These are phyloP conservation scores for Anas georgica DNA, from an alignment of 2,797 vertebrate genomes.

Conservation along the genomic window DNA sequence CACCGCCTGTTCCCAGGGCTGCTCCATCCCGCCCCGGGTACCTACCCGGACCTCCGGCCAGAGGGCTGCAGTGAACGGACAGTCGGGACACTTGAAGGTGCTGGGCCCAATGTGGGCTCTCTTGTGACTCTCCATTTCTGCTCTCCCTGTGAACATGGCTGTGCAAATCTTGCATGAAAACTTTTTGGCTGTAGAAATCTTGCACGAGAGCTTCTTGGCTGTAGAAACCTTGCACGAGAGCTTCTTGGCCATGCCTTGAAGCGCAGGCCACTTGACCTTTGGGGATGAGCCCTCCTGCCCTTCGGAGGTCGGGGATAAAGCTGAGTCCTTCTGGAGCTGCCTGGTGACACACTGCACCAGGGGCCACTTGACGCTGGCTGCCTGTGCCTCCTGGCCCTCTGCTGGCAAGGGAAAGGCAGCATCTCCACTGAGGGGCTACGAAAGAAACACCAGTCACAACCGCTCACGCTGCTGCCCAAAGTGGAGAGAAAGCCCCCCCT, in stretches of 20 bases:
- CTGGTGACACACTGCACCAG: conserved; percentile 73
- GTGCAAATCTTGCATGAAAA: conserved; percentile 97
- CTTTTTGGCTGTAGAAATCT: conserved; percentile 87
- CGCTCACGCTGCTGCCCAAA: rapidly evolving
- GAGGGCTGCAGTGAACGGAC: conserved; percentile 88
- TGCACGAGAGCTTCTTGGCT: conserved; percentile 91
- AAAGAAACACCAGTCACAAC: conserved; percentile 6
- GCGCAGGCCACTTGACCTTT: background rate
- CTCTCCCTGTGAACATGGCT: conserved; percentile 91
- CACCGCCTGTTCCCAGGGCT: background rate
- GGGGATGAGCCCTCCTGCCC: conserved; percentile 40
- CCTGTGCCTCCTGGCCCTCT: conserved; percentile 60
- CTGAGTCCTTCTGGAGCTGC: conserved; percentile 63
- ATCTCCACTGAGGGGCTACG: conserved; percentile 82
- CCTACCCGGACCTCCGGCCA: conserved; percentile 93
- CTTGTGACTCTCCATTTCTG: conserved; percentile 99
- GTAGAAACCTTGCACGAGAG: conserved; percentile 50
- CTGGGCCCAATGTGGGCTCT: conserved; percentile 90
- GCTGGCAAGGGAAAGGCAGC: conserved; percentile 79
- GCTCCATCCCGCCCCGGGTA: background rate
- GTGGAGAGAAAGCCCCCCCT: background rate
- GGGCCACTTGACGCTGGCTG: conserved; percentile 71
- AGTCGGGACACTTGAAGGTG: conserved; percentile 97
- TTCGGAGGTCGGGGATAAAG: conserved; percentile 48
- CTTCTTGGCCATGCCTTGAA: conserved; percentile 31